Evolutionary conservation across 2,888 invertebrate species (phyloP), one percentile per base, ranked within the genome.

Genomic region (Drosophila nr. perissopoda): DNA sequence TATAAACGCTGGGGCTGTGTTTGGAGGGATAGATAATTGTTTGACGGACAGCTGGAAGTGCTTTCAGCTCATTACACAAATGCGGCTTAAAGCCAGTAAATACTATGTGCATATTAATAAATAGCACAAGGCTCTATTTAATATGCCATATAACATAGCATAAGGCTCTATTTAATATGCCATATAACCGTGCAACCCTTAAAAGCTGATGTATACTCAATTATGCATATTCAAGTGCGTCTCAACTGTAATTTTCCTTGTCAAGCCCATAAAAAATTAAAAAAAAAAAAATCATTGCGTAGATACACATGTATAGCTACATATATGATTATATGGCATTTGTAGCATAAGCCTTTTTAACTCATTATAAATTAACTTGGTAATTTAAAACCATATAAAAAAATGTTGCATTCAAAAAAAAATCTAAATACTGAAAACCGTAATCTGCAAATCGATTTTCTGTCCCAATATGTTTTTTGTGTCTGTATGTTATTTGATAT

Each of bases 41-140:
- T 59, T 65, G 58, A 62, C 64, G 83, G 78, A 56, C 83, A 73
- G 75, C 66, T 67, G 72, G 71, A 85, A 81, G 83, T 72, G 81
- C 74, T 90, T 85, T 73, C 89, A 76, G 70, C 81, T 81, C 90
- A 88, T 86, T 85, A 78, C 81, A 65, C 85, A 88, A 90, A 88
- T 88, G 72, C 81, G 89, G 87, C 83, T 86, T 88, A 82, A 75
- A 79, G 42, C 60, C 71, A 63, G 70, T 69, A 63, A 64, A 74
- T 70, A 65, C 72, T 70, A 63, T 54, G 53, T 31, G 29, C 49
- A 51, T 40, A 51, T 63, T 27, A 56, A 73, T 76, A 73, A 58
- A 52, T 53, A 59, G 56, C 29, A 60, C 40, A 57, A 29, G n/a
- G 21, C 10, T 31, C 8, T 21, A 56, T 66, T 73, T 61, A 63